Conservation (phyloP, 2,888 invertebrate species). For the Clepsis dumicolana region DNA sequence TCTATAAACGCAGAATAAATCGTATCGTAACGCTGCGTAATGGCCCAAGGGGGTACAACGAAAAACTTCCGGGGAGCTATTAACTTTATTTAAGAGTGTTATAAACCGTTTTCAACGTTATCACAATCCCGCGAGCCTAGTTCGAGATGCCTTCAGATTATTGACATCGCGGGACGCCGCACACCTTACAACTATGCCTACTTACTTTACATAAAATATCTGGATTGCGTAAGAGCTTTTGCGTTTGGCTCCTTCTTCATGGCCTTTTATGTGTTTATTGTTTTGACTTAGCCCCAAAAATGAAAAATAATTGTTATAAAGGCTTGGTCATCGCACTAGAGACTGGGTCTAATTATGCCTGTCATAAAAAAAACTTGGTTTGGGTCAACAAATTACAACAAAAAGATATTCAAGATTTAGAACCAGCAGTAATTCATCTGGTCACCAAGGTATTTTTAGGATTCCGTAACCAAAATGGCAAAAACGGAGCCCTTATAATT, state of each 20-base stretch:
- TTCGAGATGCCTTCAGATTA: conserved; percentile 70
- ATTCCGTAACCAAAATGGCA: too few relatives aligned
- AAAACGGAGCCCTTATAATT: too few relatives aligned
- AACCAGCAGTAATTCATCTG: too few relatives aligned
- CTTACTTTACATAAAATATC: conserved; percentile 29
- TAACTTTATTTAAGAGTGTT: conserved; percentile 84
- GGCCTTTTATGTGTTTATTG: neutral
- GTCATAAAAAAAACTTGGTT: too few relatives aligned
- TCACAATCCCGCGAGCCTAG: conserved; percentile 74
- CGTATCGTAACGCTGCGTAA: conserved; percentile 78
- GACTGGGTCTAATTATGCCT: neutral
- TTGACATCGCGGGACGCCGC: conserved; percentile 64
- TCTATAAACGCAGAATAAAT: conserved; percentile 81
- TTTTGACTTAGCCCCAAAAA: neutral
- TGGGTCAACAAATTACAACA: too few relatives aligned
- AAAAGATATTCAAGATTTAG: too few relatives aligned
- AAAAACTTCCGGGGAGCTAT: conserved; percentile 81
- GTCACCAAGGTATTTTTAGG: too few relatives aligned
- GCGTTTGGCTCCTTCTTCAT: neutral
- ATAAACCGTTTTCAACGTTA: conserved; percentile 83
- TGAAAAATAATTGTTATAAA: neutral
- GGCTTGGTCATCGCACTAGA: neutral
- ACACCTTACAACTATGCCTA: conserved; percentile 35
- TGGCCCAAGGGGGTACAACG: conserved; percentile 78
- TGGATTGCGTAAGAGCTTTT: neutral